Conservation (phyloP, 2,888 invertebrate genomes). For the Chrysina gloriosa region DNA sequence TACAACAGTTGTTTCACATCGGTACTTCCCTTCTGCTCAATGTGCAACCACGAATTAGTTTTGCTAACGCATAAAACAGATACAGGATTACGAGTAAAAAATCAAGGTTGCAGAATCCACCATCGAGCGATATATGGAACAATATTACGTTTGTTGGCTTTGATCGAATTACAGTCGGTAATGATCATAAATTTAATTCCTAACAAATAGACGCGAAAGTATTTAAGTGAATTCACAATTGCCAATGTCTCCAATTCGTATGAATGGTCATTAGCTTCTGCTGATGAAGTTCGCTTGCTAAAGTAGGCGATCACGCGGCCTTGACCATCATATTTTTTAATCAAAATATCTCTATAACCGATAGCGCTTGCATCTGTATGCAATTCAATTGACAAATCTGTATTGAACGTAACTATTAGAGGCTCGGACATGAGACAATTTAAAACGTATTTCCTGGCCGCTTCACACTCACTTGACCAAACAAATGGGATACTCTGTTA, state of each 20-base stretch:
- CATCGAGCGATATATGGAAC: too few species aligned
- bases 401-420: constrained; percentile 52
- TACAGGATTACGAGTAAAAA: too few species aligned
- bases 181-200: too few species aligned
- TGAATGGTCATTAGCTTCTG: constrained; percentile 53
- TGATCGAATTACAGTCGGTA: constrained; percentile 58
- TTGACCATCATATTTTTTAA: constrained; percentile 50
- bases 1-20: too few species aligned
- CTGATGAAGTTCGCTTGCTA: constrained; percentile 49
- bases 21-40: too few species aligned
- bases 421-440: constrained; percentile 47
- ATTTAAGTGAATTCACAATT: constrained; percentile 51
- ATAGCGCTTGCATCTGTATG: constrained; percentile 53
- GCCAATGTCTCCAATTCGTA: constrained; percentile 57
- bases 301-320: constrained; percentile 51
- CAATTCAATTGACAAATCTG: constrained; percentile 47
- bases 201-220: constrained; percentile 55
- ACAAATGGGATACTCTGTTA: too few species aligned
- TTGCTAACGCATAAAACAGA: too few species aligned
- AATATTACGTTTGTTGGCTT: too few species aligned
- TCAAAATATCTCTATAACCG: constrained; percentile 52
- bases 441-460: constrained; percentile 45
- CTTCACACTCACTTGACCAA: constrained; percentile 45
- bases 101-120: too few species aligned
- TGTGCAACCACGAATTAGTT: too few species aligned